phyloP scores from a whole-genome alignment of 2,797 vertebrate genomes.

The Neosilurus hyrtlii region DNA sequence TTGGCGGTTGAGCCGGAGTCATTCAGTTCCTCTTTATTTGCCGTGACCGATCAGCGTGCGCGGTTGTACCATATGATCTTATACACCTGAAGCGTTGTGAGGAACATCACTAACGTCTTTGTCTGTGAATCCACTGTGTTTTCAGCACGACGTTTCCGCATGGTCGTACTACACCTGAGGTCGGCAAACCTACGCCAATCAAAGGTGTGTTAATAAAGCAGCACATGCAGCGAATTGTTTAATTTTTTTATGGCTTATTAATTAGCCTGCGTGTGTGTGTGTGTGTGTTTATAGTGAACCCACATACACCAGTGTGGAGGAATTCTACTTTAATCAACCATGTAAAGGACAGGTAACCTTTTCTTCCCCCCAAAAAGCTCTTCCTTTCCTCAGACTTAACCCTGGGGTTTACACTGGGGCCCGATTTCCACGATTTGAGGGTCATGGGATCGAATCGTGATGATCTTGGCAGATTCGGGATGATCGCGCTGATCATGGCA shows the following conservation, averaged over 20 bases:
- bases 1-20: too few relatives aligned
- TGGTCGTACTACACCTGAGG: constrained; percentile 62
- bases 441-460: too few relatives aligned
- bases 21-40: too few relatives aligned
- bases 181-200: constrained; percentile 58
- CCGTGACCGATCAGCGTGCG: background rate
- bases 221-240: background rate
- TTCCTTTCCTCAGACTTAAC: too few relatives aligned
- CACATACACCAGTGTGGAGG: constrained; percentile 68
- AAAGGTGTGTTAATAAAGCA: constrained; percentile 57
- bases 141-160: constrained; percentile 60
- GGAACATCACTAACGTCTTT: background rate
- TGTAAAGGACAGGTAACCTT: constrained; percentile 64
- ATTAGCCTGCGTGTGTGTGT: too few relatives aligned
- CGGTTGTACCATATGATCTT: background rate
- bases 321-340: constrained; percentile 58
- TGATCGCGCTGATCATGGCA: too few relatives aligned
- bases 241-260: background rate
- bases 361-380: background rate
- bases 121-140: background rate
- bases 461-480: too few relatives aligned
- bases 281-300: constrained; percentile 56
- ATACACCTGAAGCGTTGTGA: background rate
- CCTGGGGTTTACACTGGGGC: too few relatives aligned
- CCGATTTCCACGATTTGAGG: background rate